Conservation (phyloP, 2,797 vertebrate genomes). For the Sylvilagus floridanus region DNA sequence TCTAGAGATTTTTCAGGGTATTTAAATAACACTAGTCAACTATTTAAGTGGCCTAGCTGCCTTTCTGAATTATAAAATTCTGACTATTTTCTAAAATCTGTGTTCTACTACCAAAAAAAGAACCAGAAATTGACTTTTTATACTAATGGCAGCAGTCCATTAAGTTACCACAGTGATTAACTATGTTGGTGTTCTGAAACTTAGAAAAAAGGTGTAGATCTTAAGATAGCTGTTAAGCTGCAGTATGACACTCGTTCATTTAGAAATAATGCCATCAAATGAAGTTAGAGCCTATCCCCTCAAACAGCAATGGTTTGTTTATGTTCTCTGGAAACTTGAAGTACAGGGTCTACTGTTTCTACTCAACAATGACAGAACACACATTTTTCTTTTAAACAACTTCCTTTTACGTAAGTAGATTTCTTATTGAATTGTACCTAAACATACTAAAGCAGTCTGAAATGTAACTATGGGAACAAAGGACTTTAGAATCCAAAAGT, state of each 20-base stretch:
- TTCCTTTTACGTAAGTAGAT: conserved; percentile 86
- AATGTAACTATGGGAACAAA: conserved; percentile 70
- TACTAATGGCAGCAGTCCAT: not conserved
- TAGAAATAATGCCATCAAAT: conserved; percentile 76
- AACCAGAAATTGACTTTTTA: not conserved
- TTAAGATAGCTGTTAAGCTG: not conserved
- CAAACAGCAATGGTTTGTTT: conserved; percentile 85
- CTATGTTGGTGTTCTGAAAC: not conserved
- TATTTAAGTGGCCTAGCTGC: not conserved
- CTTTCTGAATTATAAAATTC: conserved; percentile 16
- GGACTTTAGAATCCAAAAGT: conserved; percentile 71
- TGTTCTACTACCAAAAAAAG: not conserved
- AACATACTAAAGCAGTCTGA: conserved; percentile 75
- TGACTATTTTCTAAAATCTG: not conserved
- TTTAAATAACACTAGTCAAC: not conserved
- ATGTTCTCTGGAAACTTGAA: conserved; percentile 86
- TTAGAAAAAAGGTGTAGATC: conserved; percentile 1
- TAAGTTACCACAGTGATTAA: not conserved
- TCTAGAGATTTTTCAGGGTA: not conserved
- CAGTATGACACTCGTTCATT: conserved; percentile 5
- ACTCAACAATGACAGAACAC: conserved; percentile 85
- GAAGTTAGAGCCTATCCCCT: conserved; percentile 79
- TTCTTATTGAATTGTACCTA: conserved; percentile 73
- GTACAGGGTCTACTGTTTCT: conserved; percentile 86
- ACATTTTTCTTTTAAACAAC: conserved; percentile 88